These are phyloP conservation scores for Thaumetopoea pityocampa DNA, from an alignment of 1,140 invertebrate genomes.

Conservation along the genomic window DNA sequence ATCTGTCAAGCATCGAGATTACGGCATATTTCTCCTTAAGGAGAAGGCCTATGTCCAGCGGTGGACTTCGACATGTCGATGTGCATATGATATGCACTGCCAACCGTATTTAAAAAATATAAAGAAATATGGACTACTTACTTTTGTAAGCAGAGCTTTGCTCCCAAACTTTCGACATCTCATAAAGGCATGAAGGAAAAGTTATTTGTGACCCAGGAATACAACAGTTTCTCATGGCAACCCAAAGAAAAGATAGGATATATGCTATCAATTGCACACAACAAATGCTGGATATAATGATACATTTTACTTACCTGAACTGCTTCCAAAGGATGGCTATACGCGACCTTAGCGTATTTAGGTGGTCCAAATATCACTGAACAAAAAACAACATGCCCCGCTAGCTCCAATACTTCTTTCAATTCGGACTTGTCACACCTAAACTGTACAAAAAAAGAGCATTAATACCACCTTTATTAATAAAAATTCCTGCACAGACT, in stretches of 20 bases:
- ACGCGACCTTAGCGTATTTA: slow-evolving; percentile 48
- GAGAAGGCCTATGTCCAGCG: no score
- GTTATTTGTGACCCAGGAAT: no score
- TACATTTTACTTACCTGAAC: slow-evolving; percentile 41
- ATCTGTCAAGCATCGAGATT: no score
- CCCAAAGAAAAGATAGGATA: slow-evolving; percentile 36
- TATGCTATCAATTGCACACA: background rate
- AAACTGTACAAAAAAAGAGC: slow-evolving; percentile 33
- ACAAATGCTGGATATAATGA: background rate
- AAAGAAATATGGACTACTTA: no score
- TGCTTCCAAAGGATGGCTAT: slow-evolving; percentile 59
- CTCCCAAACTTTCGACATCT: no score
- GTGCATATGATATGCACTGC: no score
- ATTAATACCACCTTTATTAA: background rate
- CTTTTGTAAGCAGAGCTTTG: no score
- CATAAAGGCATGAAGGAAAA: no score
- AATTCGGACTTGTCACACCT: slow-evolving; percentile 52
- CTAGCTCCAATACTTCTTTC: slow-evolving; percentile 49
- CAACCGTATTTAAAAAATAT: no score
- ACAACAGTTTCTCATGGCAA: no score
- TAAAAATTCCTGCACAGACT: slow-evolving; percentile 1
- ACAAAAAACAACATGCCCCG: slow-evolving; percentile 41
- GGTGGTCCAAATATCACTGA: slow-evolving; percentile 18
- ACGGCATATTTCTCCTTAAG: no score
- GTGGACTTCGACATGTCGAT: no score